Conservation (phyloP, 1,140 invertebrate species). For the Pentalonia nigronervosa region DNA sequence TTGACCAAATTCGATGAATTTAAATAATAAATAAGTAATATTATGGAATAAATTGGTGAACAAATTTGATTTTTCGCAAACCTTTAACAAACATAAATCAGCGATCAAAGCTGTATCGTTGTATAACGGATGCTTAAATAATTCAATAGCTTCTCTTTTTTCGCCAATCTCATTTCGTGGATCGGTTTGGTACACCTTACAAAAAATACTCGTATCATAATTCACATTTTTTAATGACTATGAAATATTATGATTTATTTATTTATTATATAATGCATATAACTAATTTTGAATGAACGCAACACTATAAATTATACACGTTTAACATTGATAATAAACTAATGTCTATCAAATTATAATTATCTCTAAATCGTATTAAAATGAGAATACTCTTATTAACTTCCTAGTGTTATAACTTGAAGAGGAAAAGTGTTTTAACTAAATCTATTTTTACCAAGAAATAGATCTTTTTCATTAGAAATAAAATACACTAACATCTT, state of each 20-base stretch:
- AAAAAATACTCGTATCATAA: background rate
- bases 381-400: too few species aligned
- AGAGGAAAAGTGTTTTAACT: too few species aligned
- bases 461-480: too few species aligned
- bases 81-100: conserved; percentile 55
- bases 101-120: background rate
- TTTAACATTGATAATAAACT: background rate
- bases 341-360: background rate
- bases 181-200: conserved; percentile 25
- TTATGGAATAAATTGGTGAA: background rate
- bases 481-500: too few species aligned
- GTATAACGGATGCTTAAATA: background rate
- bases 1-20: background rate
- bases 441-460: too few species aligned
- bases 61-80: conserved; percentile 9
- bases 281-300: background rate
- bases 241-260: background rate
- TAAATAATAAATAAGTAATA: background rate
- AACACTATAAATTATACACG: background rate
- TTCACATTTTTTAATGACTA: background rate
- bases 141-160: conserved; percentile 7
- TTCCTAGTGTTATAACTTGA: too few species aligned
- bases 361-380: background rate
- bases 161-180: background rate
- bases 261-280: background rate